phyloP scores from a whole-genome alignment of 30 jellyfish, hydroid and myxozoan genomes.

The Turritopsis rubra region DNA sequence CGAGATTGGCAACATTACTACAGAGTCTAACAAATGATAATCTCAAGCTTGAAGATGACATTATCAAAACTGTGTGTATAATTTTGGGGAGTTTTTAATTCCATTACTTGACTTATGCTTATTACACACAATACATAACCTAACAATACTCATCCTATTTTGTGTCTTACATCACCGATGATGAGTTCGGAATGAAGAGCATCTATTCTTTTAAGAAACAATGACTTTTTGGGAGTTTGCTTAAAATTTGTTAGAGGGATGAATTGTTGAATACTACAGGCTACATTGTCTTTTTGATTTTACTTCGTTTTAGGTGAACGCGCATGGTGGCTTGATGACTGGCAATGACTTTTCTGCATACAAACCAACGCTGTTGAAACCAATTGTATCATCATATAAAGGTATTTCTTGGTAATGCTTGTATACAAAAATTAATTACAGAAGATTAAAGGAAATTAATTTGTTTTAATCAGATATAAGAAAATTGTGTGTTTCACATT shows the following conservation, averaged over 20 bases:
- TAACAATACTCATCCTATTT: too few relatives aligned
- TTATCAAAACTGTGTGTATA: neutral
- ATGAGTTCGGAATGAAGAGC: too few relatives aligned
- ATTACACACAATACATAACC: neutral
- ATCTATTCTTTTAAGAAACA: too few relatives aligned
- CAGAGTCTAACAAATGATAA: neutral
- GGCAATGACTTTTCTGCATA: neutral
- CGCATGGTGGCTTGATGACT: neutral
- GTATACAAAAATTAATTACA: too few relatives aligned
- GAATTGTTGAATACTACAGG: too few relatives aligned
- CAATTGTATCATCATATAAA: neutral
- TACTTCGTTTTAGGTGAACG: neutral
- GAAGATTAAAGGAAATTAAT: too few relatives aligned
- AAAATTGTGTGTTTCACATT: too few relatives aligned
- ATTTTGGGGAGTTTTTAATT: neutral
- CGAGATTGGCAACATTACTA: neutral
- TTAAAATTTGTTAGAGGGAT: neutral
- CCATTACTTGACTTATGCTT: neutral
- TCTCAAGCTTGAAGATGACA: neutral
- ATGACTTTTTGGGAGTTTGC: too few relatives aligned
- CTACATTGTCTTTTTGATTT: neutral
- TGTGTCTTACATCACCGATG: too few relatives aligned
- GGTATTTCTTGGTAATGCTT: neutral
- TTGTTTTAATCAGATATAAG: too few relatives aligned
- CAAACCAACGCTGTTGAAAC: neutral